Evolutionary conservation across 2,113 vertebrate genomes (phyloP), one percentile per base, ranked within the genome.

Genomic region (Psettodes erumei): DNA sequence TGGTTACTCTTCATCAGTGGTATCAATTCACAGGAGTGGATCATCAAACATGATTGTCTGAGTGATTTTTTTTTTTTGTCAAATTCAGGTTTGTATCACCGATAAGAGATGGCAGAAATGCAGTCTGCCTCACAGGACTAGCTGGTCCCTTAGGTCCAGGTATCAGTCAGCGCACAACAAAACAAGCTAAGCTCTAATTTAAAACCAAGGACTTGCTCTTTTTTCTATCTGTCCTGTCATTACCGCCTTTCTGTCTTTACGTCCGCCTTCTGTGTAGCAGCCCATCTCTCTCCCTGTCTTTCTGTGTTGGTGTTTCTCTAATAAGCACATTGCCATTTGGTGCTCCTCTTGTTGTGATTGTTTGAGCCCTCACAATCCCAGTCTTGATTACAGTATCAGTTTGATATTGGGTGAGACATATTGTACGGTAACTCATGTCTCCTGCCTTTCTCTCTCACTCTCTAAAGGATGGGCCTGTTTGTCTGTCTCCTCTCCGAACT

Each of bases 261-360:
- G 62, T 53, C 67, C 74, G 47, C 74, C 30, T 61, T 69, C 66
- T 66, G 69, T 79, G 80, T 73, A 86, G 88, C 77, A 81, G 53
- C 78, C 71, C 74, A 60, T 67, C 63, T 62, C 63, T 79, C 67
- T 45, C 71, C 69, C 65, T 16, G 48, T 75, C 78, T 84, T 9
- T 68, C 63, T 76, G 79, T 83, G 75, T 77, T 21, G 5, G 35
- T 83, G 62, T 88, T 77, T 79, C 68, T 81, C 77, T 73, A 62
- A 83, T 84, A 86, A 90, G 82, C 80, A 87, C 84, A 84, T 84
- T 63, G 48, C 54, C 21, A 71, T 87, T 62, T 62, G 88, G 86
- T 79, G 88, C 84, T 89, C 81, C 75, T 87, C 78, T 67, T 75
- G 5, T 71, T 62, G 77, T 86, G 82, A 84, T 83, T 69, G 65